Evolutionary conservation across 2,888 invertebrate genomes (phyloP).

Genomic region (Xestia sexstrigata): DNA sequence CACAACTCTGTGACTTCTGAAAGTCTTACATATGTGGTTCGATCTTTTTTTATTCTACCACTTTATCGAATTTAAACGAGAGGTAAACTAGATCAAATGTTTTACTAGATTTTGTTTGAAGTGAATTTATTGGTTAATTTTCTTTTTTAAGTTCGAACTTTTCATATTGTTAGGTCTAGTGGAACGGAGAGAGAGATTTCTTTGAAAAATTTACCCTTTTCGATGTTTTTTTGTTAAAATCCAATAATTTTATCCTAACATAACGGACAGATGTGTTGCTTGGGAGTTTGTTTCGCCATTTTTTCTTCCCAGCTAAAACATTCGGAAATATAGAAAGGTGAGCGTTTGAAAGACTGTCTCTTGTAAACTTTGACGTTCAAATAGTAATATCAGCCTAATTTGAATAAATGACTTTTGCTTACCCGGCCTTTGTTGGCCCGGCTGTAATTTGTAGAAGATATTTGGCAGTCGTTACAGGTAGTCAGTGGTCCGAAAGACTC

Average conservation of each 20-base stretch:
- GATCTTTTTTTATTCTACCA: conserved; percentile 50
- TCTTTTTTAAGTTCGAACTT: conserved; percentile 37
- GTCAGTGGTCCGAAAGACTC: too few species aligned
- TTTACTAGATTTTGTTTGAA: conserved; percentile 42
- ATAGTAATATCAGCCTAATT: too few species aligned
- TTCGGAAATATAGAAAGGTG: too few species aligned
- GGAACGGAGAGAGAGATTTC: not conserved
- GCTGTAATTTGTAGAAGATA: not conserved
- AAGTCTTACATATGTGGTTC: conserved; percentile 26
- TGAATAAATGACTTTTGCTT: not conserved
- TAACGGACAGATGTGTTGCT: too few species aligned
- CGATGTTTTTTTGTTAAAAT: not conserved
- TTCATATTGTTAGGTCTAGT: conserved; percentile 9
- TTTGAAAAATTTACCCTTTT: not conserved
- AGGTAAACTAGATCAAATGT: conserved; percentile 49
- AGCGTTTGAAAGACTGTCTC: too few species aligned
- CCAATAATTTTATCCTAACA: not conserved
- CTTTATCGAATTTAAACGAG: conserved; percentile 49
- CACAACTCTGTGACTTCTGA: conserved; percentile 9
- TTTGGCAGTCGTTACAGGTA: not conserved
- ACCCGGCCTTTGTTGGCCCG: fast-evolving
- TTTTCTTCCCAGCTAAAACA: too few species aligned
- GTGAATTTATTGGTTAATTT: conserved; percentile 41
- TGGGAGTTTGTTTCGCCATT: too few species aligned
- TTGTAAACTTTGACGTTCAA: too few species aligned